These are phyloP conservation scores for Xanthia togata DNA, from an alignment of 2,888 invertebrate genomes.

Conservation along the genomic window DNA sequence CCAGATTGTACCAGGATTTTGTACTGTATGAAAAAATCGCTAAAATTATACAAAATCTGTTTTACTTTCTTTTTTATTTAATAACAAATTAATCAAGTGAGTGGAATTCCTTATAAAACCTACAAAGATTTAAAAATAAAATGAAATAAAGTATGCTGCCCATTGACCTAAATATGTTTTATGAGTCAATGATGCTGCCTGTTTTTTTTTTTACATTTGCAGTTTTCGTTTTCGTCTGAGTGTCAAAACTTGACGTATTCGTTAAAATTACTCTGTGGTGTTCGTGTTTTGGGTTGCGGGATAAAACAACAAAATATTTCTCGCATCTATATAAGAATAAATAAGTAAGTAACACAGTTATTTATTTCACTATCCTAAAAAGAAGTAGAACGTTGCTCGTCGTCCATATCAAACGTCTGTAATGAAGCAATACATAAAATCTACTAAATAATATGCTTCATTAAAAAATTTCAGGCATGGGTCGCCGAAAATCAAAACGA, in stretches of 20 bases:
- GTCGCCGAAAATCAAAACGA: slow-evolving; percentile 98
- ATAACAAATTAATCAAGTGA: not conserved
- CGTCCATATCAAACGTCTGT: not conserved
- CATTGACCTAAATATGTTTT: too few species aligned
- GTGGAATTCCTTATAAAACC: not conserved
- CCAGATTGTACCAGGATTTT: not conserved
- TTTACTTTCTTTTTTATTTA: not conserved
- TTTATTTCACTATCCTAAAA: not conserved
- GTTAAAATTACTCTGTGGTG: not conserved
- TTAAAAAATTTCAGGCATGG: slow-evolving; percentile 92
- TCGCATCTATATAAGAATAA: slow-evolving; percentile 17
- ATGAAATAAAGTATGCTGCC: not conserved
- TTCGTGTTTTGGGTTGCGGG: slow-evolving; percentile 45
- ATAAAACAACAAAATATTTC: slow-evolving; percentile 21
- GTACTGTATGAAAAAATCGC: not conserved
- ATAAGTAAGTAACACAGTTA: slow-evolving; percentile 36
- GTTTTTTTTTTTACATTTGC: slow-evolving; percentile 7
- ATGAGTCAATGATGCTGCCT: too few species aligned
- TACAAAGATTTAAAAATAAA: not conserved
- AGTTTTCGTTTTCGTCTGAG: too few species aligned
- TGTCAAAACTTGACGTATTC: slow-evolving; percentile 45
- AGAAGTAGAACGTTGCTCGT: not conserved
- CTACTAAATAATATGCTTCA: not conserved
- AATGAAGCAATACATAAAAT: not conserved
- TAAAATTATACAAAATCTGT: not conserved